A percentile compares a stretch with the other conserved stretches of the same genome.
Conservation (phyloP, 2,888 invertebrate genomes). For the Schizotus pectinicornis region DNA sequence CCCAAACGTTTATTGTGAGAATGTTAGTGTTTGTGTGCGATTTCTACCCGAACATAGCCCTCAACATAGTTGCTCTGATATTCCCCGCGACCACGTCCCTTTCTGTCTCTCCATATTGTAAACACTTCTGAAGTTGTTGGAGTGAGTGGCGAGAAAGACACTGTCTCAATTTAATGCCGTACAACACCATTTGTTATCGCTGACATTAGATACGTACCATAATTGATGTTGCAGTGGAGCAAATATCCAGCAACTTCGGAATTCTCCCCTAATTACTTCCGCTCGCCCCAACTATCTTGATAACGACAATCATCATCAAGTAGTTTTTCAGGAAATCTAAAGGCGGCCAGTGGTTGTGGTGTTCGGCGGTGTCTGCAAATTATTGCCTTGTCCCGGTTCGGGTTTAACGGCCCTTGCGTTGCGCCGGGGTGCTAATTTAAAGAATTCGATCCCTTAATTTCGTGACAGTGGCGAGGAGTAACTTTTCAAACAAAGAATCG, state of each 20-base stretch:
- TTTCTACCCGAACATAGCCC: no score
- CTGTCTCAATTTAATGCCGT: conserved; percentile 4
- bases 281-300: no score
- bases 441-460: no score
- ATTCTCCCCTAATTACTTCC: not conserved
- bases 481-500: no score
- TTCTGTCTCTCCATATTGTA: not conserved
- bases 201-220: conserved; percentile 11
- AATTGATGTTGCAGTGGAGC: conserved; percentile 9
- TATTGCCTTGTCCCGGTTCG: no score
- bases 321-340: no score
- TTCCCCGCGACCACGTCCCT: not conserved
- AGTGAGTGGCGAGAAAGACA: not conserved
- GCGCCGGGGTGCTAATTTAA: no score
- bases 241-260: not conserved
- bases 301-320: no score
- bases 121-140: conserved; percentile 6
- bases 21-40: not conserved
- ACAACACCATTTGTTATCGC: conserved; percentile 10
- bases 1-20: not conserved
- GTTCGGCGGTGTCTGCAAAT: no score
- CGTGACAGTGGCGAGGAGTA: no score
- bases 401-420: no score
- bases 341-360: no score
- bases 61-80: not conserved